Conservation (phyloP, 2,888 invertebrate genomes). For the Brachypalpus laphriformis region DNA sequence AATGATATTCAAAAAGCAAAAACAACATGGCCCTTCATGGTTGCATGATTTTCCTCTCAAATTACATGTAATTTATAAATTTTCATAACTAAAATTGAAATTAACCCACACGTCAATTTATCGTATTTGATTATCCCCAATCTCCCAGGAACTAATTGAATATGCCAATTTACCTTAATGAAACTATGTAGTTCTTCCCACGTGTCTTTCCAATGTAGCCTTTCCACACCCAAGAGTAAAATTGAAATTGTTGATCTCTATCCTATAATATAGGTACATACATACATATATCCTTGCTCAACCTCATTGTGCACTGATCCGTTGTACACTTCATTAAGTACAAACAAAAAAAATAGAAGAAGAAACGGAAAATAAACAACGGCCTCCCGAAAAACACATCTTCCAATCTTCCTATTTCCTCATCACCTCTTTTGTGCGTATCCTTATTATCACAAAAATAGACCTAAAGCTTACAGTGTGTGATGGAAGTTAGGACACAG, state of each 20-base stretch:
- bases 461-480: neutral
- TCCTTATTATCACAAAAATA: neutral
- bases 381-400: neutral
- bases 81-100: neutral
- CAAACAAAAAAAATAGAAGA: neutral
- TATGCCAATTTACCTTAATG: conserved; percentile 13
- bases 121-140: neutral
- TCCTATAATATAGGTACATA: too few species aligned
- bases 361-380: neutral
- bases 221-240: conserved; percentile 1
- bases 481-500: neutral
- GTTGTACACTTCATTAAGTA: conserved; percentile 36
- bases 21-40: neutral
- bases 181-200: conserved; percentile 6
- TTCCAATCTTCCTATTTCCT: neutral
- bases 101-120: neutral
- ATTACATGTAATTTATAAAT: neutral
- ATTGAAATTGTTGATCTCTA: conserved; percentile 38
- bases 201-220: neutral
- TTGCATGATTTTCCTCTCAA: too few species aligned
- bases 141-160: conserved; percentile 5
- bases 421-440: neutral
- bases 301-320: conserved; percentile 26
- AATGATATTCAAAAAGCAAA: neutral
- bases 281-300: neutral